Percentiles rank a stretch among this genome's conserved stretches.
Evolutionary conservation across 1,140 invertebrate species (phyloP).

Genomic region (Drosophila melanica): DNA sequence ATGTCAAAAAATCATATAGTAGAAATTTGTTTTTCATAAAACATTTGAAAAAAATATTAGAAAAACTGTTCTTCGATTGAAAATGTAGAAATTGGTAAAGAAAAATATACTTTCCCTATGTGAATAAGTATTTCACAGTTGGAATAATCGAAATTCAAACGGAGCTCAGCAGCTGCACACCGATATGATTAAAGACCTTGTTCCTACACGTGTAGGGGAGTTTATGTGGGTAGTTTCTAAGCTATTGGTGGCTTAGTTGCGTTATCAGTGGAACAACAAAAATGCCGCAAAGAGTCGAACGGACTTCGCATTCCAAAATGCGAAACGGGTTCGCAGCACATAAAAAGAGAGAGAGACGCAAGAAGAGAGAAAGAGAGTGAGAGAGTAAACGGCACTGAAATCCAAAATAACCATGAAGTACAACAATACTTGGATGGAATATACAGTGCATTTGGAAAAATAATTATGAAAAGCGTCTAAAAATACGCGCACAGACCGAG

Average conservation of each 20-base stretch:
- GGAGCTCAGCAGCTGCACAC: not conserved
- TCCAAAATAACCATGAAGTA: constrained; percentile 67
- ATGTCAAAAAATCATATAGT: too few relatives aligned
- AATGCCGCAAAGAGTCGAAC: constrained; percentile 21
- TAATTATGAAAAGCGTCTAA: constrained; percentile 52
- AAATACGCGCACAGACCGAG: constrained; percentile 46
- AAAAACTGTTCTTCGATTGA: too few relatives aligned
- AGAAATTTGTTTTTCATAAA: too few relatives aligned
- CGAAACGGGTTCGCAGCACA: constrained; percentile 42
- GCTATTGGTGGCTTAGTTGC: constrained; percentile 2
- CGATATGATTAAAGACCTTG: not conserved
- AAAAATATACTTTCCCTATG: too few relatives aligned
- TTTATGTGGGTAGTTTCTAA: not conserved
- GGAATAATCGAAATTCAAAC: not conserved
- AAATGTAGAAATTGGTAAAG: too few relatives aligned
- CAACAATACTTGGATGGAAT: constrained; percentile 39
- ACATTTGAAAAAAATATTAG: too few relatives aligned
- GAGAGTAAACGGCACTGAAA: not conserved
- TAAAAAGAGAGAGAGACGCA: constrained; percentile 12
- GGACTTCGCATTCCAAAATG: too few relatives aligned
- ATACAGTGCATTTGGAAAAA: constrained; percentile 37
- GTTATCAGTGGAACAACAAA: constrained; percentile 30
- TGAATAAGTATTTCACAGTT: not conserved
- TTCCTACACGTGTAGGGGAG: not conserved
- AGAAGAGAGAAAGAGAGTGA: constrained; percentile 4